These are phyloP conservation scores for Alca torda DNA, from an alignment of 2,797 vertebrate species.

Conservation along the genomic window DNA sequence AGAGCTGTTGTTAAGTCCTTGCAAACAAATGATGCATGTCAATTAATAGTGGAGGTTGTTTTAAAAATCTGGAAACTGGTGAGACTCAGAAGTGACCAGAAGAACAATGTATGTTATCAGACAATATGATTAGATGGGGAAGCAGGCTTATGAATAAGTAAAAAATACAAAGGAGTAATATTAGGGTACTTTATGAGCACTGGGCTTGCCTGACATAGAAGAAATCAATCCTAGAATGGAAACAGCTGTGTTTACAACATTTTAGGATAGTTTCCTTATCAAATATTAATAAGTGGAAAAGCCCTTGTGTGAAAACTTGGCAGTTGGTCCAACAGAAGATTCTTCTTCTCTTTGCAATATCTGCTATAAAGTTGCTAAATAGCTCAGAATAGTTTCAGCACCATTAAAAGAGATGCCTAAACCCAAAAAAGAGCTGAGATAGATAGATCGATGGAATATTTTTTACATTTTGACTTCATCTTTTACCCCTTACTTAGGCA, in stretches of 20 bases:
- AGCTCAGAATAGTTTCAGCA: neutral
- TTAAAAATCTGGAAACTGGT: neutral
- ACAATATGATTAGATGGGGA: neutral
- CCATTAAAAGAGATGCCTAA: neutral
- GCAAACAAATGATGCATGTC: neutral
- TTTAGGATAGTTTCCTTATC: neutral
- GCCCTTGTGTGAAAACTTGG: neutral
- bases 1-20: neutral
- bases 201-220: neutral
- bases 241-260: neutral
- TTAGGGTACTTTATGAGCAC: neutral
- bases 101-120: neutral
- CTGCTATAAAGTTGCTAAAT: neutral
- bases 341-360: neutral
- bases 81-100: neutral
- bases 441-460: neutral
- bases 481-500: neutral
- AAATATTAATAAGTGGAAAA: neutral
- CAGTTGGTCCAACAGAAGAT: neutral
- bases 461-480: neutral
- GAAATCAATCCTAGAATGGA: neutral
- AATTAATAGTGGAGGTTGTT: neutral
- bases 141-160: neutral
- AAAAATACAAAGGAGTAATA: neutral
- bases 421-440: neutral